Conservation (phyloP, 2,797 vertebrate genomes). For the Philypnodon macrostomus region DNA sequence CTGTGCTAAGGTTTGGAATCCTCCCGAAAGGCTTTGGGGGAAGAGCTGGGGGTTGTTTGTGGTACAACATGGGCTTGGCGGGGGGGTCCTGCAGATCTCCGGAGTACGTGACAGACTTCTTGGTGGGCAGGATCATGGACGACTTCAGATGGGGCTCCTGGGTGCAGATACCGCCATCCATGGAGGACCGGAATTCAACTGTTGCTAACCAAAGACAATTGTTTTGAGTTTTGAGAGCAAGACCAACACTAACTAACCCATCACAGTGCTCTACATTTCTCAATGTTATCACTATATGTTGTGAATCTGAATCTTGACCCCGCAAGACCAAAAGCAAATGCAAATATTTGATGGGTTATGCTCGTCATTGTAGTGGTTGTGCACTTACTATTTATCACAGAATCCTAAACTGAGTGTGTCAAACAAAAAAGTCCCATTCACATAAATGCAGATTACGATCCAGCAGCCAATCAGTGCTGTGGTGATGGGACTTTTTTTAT, state of each 20-base stretch:
- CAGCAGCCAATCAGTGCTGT: constrained; percentile 32
- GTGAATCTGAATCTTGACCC: no score
- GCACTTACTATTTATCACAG: background rate
- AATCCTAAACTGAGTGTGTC: constrained; percentile 9
- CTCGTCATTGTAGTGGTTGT: no score
- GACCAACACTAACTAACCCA: no score
- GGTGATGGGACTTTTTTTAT: constrained; percentile 6
- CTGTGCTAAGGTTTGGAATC: constrained; percentile 92
- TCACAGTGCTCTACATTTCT: no score
- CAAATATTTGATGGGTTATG: background rate
- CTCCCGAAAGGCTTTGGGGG: constrained; percentile 96
- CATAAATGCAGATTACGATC: constrained; percentile 36
- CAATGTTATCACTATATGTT: no score
- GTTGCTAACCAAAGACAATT: constrained; percentile 76
- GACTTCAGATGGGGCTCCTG: constrained; percentile 91
- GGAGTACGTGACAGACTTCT: constrained; percentile 88
- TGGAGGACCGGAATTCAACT: constrained; percentile 87
- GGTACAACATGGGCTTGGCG: constrained; percentile 88
- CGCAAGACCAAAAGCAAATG: background rate
- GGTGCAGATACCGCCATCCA: constrained; percentile 84
- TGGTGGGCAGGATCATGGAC: constrained; percentile 85
- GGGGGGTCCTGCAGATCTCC: constrained; percentile 90
- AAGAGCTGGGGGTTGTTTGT: constrained; percentile 97
- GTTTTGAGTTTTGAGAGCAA: background rate
- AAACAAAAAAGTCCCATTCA: constrained; percentile 19